phyloP scores from a whole-genome alignment of 1,140 invertebrate genomes.

The Musca vetustissima region DNA sequence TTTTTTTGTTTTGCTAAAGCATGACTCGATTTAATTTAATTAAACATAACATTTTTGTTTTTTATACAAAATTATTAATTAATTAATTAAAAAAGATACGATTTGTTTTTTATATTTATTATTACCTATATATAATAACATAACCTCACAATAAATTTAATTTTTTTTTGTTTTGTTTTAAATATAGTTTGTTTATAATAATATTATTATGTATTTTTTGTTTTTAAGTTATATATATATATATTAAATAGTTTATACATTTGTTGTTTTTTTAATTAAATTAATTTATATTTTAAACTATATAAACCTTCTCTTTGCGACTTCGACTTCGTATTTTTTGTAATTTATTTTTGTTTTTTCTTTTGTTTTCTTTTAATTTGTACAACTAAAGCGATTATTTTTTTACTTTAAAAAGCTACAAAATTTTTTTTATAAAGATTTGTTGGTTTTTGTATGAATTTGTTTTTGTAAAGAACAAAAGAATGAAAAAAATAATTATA shows the following conservation, averaged over 20 bases:
- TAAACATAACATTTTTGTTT: too few species aligned
- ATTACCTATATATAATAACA: slow-evolving; percentile 2
- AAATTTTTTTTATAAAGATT: slow-evolving; percentile 13
- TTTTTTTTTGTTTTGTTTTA: slow-evolving; percentile 10
- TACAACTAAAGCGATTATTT: slow-evolving; percentile 19
- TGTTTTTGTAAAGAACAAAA: too few species aligned
- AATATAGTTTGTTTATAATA: slow-evolving; percentile 25
- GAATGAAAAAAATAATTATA: background rate
- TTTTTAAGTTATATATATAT: slow-evolving; percentile 2
- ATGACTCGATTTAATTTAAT: too few species aligned
- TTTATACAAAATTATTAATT: too few species aligned
- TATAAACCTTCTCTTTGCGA: slow-evolving; percentile 7
- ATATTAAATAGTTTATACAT: slow-evolving; percentile 3
- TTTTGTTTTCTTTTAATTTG: slow-evolving; percentile 4
- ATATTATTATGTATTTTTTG: background rate
- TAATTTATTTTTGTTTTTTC: background rate
- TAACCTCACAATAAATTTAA: slow-evolving; percentile 31
- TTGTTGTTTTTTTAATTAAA: slow-evolving; percentile 13
- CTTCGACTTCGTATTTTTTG: background rate
- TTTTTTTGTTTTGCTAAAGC: too few species aligned
- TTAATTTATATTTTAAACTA: slow-evolving; percentile 14
- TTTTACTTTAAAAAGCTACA: slow-evolving; percentile 17
- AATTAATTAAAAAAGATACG: too few species aligned
- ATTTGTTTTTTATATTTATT: too few species aligned
- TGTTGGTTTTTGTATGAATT: background rate